Evolutionary conservation across 1,140 invertebrate genomes (phyloP).

Genomic region (Goniozus legneri): DNA sequence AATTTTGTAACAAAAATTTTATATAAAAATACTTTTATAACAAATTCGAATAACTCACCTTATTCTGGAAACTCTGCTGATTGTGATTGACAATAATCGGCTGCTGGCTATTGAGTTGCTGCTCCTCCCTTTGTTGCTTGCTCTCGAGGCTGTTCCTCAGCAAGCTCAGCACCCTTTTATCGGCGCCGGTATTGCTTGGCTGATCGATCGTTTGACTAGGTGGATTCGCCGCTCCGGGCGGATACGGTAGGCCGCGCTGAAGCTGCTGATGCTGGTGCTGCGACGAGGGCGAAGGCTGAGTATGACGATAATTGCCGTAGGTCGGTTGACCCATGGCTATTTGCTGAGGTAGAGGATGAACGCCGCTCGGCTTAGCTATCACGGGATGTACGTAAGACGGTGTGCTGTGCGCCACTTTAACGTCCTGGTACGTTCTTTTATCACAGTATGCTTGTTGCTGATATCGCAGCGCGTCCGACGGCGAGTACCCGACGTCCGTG

Average conservation of each 20-base stretch:
- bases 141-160: slow-evolving; percentile 67
- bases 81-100: slow-evolving; percentile 40
- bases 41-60: slow-evolving; percentile 31
- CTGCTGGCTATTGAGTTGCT: slow-evolving; percentile 46
- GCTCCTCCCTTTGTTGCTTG: slow-evolving; percentile 59
- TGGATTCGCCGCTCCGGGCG: slow-evolving; percentile 4
- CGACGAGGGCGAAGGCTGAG: slow-evolving; percentile 4
- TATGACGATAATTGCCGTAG: slow-evolving; percentile 31
- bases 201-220: slow-evolving; percentile 23
- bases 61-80: slow-evolving; percentile 46
- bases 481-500: slow-evolving; percentile 27
- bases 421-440: slow-evolving; percentile 42
- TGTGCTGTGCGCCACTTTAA: slow-evolving; percentile 21
- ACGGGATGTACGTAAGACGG: slow-evolving; percentile 27
- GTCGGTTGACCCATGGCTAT: slow-evolving; percentile 15
- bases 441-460: slow-evolving; percentile 46
- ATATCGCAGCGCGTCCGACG: slow-evolving; percentile 31
- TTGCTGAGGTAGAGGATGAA: slow-evolving; percentile 24
- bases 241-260: too few species aligned
- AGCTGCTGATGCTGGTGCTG: too few species aligned
- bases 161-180: slow-evolving; percentile 66
- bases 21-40: background rate
- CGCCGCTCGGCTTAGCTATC: slow-evolving; percentile 19
- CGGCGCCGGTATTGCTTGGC: slow-evolving; percentile 52
- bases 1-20: slow-evolving; percentile 4